Base-by-base conservation (phyloP, 1,140 invertebrate genomes). In the Trichonephila clavipes region DNA sequence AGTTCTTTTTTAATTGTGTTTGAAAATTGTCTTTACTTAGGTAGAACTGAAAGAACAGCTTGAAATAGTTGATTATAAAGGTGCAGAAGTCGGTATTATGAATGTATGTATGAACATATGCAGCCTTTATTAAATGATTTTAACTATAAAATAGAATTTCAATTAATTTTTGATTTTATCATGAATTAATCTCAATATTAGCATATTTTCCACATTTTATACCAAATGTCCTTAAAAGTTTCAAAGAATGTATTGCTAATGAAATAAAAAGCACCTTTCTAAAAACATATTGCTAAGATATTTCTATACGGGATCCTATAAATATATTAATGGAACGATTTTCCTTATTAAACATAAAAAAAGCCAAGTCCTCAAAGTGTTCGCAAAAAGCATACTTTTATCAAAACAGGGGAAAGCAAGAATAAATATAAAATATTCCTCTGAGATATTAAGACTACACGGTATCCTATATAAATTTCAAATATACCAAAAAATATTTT, bases 41-140 rank as follows among this genome's bases (percentile, higher is more conserved):
- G 95, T 97, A 83, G 96, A 97, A 94, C 91, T 96, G 21, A 96
- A 96, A 94, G 97, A 97, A 94, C 96, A 96, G 92, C 95, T 97
- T 44, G 96, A 96, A 94, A 96, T 97, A 24, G 95, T 95, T 44
- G 96, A 97, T 95, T 96, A 96, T 92, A 96, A 96, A 94, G 96
- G 96, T n/a, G 95, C 96, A 82, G 96, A 96, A 95, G 96, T 96
- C 59, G 97, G 97, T 19, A 95, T 96, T 18, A 95, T 97, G 58
- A 96, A 96, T 95, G 96, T 97, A 96, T 96, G 95, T 95, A 94
- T 72, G 21, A 40, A 40, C 1, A 69, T n/a, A n/a, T n/a, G 8
- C 7, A 6, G 61, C 5, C 10, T 82, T 0, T 19, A 18, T 69
- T 69, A 19, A 62, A n/a, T 24, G n/a, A 24, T 69, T 69, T n/a